Conservation (phyloP, 2,888 invertebrate species). For the Conops quadrifasciatus region DNA sequence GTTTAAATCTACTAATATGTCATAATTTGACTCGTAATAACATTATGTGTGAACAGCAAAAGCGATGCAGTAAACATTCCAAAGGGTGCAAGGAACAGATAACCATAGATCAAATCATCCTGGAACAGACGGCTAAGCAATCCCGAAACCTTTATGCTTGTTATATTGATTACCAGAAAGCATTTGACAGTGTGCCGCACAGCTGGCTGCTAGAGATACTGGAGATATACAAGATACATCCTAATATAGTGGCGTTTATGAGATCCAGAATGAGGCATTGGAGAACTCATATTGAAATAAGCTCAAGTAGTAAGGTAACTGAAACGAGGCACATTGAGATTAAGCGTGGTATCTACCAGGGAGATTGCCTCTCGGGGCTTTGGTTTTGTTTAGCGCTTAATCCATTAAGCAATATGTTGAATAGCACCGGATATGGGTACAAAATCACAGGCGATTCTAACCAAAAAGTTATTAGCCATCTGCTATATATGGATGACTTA, state of each 20-base stretch:
- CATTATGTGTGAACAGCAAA: neutral
- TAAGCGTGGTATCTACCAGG: conserved; percentile 36
- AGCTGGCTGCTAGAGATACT: conserved; percentile 34
- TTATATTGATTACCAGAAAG: conserved; percentile 39
- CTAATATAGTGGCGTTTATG: conserved; percentile 31
- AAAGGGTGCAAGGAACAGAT: conserved; percentile 33
- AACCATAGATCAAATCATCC: neutral
- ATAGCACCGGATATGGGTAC: conserved; percentile 26
- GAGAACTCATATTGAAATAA: conserved; percentile 26
- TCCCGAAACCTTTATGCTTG: conserved; percentile 11
- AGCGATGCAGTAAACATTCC: neutral
- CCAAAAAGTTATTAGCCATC: conserved; percentile 23
- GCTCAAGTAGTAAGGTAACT: no score
- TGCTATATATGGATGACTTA: conserved; percentile 38
- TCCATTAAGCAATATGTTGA: conserved; percentile 37
- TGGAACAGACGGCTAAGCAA: conserved; percentile 15
- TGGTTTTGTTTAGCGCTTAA: conserved; percentile 35
- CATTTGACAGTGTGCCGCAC: conserved; percentile 37
- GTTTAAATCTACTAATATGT: neutral
- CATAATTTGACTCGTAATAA: neutral
- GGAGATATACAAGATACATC: conserved; percentile 31
- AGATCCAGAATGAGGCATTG: conserved; percentile 19
- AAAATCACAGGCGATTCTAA: conserved; percentile 12
- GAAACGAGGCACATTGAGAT: no score
- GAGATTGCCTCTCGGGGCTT: conserved; percentile 33